Conservation (phyloP, 2,888 invertebrate genomes). For the Eupithecia dodoneata region DNA sequence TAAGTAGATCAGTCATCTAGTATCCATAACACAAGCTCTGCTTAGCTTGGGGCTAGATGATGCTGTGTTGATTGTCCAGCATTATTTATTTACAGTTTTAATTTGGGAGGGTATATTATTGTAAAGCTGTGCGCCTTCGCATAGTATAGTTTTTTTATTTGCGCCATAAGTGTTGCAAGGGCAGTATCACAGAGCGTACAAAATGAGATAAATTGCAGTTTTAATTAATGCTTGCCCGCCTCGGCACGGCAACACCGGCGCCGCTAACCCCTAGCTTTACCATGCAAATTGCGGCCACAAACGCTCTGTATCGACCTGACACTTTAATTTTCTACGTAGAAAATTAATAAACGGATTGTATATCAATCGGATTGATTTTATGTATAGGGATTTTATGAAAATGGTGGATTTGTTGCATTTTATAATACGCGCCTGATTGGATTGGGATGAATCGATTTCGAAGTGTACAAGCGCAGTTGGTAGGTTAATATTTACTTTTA, state of each 20-base stretch:
- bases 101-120: too few relatives aligned
- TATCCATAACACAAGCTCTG: too few relatives aligned
- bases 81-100: too few relatives aligned
- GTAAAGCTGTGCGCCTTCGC: too few relatives aligned
- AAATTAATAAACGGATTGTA: slow-evolving; percentile 32
- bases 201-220: slow-evolving; percentile 66
- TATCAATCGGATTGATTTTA: slow-evolving; percentile 11
- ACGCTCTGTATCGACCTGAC: slow-evolving; percentile 49
- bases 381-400: not conserved
- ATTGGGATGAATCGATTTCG: not conserved
- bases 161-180: slow-evolving; percentile 43
- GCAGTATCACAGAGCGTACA: slow-evolving; percentile 47
- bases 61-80: too few relatives aligned
- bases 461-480: too few relatives aligned
- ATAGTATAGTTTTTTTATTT: not conserved
- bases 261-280: slow-evolving; percentile 52
- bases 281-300: slow-evolving; percentile 61
- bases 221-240: slow-evolving; percentile 59
- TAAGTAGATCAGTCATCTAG: too few relatives aligned
- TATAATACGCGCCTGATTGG: not conserved
- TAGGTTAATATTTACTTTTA: too few relatives aligned
- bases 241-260: slow-evolving; percentile 50
- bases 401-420: not conserved
- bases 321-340: slow-evolving; percentile 48
- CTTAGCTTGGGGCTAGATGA: too few relatives aligned